These are phyloP conservation scores for Tichodroma muraria DNA, from an alignment of 2,113 vertebrate species.

Conservation along the genomic window DNA sequence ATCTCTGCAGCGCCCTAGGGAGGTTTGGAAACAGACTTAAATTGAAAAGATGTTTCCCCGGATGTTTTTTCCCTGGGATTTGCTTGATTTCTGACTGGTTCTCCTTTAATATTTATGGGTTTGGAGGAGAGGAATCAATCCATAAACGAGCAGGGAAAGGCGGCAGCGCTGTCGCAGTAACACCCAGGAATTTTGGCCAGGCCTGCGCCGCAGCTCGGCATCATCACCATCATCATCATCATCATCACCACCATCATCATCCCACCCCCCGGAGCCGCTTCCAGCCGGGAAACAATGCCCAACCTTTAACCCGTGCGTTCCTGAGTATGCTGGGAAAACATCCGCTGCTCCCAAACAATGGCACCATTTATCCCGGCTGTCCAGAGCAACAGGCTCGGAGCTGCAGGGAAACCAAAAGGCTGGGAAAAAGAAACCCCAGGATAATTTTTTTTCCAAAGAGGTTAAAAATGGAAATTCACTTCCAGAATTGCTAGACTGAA, in stretches of 20 bases:
- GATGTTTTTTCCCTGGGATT: background rate
- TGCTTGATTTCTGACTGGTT: background rate
- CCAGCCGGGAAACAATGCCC: slow-evolving; percentile 25
- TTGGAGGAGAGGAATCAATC: background rate
- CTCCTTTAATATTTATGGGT: background rate
- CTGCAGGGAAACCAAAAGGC: background rate
- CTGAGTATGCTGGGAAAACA: slow-evolving; percentile 3
- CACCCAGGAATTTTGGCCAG: background rate
- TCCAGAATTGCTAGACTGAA: background rate
- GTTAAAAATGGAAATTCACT: background rate
- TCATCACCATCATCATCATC: background rate
- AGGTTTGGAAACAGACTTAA: background rate
- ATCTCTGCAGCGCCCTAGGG: background rate
- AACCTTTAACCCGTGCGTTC: slow-evolving; percentile 31
- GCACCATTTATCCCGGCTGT: slow-evolving; percentile 1
- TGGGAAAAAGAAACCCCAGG: background rate
- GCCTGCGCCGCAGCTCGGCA: background rate
- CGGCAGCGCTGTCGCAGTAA: background rate
- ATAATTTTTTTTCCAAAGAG: background rate
- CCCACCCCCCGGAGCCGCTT: background rate
- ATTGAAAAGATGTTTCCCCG: background rate
- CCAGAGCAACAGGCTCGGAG: slow-evolving; percentile 1
- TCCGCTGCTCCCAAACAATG: slow-evolving; percentile 29
- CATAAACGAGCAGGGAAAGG: background rate
- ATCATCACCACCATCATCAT: background rate